Base-by-base conservation (phyloP, 2,797 vertebrate genomes). In the Mycteria americana region DNA sequence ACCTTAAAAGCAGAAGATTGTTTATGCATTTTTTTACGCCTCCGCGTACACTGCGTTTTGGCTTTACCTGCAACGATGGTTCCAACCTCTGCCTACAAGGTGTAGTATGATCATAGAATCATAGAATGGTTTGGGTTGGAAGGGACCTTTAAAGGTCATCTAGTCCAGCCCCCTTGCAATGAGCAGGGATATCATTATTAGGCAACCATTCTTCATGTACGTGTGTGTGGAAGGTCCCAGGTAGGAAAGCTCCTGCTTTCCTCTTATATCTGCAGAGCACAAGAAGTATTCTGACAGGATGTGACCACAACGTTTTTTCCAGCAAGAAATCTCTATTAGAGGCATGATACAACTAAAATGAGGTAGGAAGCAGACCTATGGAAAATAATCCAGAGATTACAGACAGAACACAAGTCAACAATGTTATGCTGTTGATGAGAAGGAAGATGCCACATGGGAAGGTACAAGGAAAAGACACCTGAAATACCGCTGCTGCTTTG, bases 191-290 rank as follows among this genome's bases (percentile, higher is more conserved):
- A 27, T 37, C n/a, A 18, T 37, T 23, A 57, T 46, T 13, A 72
- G 39, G 11, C 45, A 28, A 14, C 64, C 0, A 0, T 21, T 72
- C 46, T 43, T 67, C 39, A 6, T 1, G 3, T 18, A 19, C 68
- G 18, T 2, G 1, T 15, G 18, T 65, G 18, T 28, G 5, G 18
- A 25, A 53, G 24, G 25, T 70, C 56, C 56, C 24, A 10, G 17
- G 24, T 33, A 53, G 25, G 46, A 54, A 67, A 74, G 21, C 19
- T 73, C 45, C n/a, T 7, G 4, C 43, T 56, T 62, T 77, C 46
- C 18, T 65, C 13, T 83, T 46, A 25, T 13, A 77, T 23, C 31
- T 25, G 18, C 60, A 54, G 11, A 19, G 33, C 9, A 1, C 43
- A 27, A 50, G 37, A 74, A 68, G 7, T 27, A 43, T 45, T 48